Conservation (phyloP, 2,113 vertebrate species). For the Morphnarchus princeps region DNA sequence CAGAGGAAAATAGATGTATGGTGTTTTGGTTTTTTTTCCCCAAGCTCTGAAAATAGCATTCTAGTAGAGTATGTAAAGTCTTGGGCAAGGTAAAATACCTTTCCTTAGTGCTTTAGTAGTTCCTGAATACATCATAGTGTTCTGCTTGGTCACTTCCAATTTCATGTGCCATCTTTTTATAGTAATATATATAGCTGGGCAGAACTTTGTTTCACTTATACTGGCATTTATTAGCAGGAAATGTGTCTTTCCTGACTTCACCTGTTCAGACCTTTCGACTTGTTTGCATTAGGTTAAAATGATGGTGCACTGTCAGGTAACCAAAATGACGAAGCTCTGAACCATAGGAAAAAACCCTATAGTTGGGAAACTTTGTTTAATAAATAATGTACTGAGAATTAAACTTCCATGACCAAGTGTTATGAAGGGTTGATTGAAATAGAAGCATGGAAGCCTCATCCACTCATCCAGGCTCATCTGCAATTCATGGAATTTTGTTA, state of each 20-base stretch:
- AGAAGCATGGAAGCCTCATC: not conserved
- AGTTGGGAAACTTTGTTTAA: not conserved
- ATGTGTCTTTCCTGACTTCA: not conserved
- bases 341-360: fast-evolving
- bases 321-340: not conserved
- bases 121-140: not conserved
- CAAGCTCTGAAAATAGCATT: not conserved
- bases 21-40: not conserved
- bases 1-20: not conserved
- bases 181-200: not conserved
- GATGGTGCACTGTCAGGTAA: not conserved
- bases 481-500: not conserved
- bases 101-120: not conserved
- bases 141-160: not conserved
- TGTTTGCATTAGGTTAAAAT: not conserved
- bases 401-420: not conserved
- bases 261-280: not conserved
- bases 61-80: not conserved
- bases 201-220: not conserved
- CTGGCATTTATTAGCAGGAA: not conserved
- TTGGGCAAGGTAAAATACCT: not conserved
- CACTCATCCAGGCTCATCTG: not conserved
- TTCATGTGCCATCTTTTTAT: not conserved
- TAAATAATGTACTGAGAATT: not conserved
- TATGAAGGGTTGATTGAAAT: not conserved